Conservation (phyloP, 2,888 invertebrate genomes). For the Leucoptera coffeella region DNA sequence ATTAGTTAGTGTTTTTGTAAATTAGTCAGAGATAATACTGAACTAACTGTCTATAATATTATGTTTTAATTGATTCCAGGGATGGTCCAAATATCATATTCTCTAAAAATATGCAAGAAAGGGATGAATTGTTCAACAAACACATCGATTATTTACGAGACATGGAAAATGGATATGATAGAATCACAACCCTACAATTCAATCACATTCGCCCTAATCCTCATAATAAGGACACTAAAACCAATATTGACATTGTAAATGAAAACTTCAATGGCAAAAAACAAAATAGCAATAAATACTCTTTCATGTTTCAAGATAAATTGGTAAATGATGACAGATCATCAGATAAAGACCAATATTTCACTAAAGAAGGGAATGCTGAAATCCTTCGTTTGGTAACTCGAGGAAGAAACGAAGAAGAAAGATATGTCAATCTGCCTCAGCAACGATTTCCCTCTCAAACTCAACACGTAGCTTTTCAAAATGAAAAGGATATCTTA, state of each 20-base stretch:
- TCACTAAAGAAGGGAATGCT: conserved; percentile 78
- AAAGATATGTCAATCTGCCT: conserved; percentile 55
- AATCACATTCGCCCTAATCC: conserved; percentile 12
- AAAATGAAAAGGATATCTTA: conserved; percentile 77
- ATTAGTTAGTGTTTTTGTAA: no score
- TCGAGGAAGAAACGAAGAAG: conserved; percentile 62
- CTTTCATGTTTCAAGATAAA: conserved; percentile 13
- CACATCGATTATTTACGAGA: conserved; percentile 55
- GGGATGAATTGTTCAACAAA: conserved; percentile 38
- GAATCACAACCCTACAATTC: conserved; percentile 51
- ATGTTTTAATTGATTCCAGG: no score
- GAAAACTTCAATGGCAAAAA: conserved; percentile 52
- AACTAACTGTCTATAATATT: no score
- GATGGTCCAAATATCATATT: conserved; percentile 51
- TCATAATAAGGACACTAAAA: conserved; percentile 63
- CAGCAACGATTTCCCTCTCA: conserved; percentile 47
- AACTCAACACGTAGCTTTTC: conserved; percentile 59
- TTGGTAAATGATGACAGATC: conserved; percentile 21
- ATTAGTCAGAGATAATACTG: no score
- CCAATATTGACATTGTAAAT: conserved; percentile 73
- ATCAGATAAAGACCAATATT: conserved; percentile 63
- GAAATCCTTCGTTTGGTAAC: conserved; percentile 77
- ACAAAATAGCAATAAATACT: conserved; percentile 5
- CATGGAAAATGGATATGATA: conserved; percentile 51
- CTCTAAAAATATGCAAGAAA: conserved; percentile 49